Evolutionary conservation across 2,888 invertebrate genomes (phyloP).

Genomic region (Galerucella calmariensis): DNA sequence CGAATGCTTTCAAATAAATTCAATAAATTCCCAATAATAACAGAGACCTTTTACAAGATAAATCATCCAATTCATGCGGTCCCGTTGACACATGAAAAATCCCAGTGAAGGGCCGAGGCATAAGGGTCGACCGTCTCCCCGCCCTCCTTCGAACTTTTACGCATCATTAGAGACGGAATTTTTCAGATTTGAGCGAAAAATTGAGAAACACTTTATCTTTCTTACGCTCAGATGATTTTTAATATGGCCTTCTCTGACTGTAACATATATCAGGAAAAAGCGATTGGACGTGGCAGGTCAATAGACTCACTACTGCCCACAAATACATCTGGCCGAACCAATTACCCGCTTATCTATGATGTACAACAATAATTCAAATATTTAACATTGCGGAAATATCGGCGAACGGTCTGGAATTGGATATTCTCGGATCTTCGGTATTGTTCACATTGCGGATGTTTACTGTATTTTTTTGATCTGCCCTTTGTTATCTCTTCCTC

Average conservation of each 20-base stretch:
- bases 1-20: slow-evolving; percentile 14
- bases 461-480: slow-evolving; percentile 16
- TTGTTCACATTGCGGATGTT: slow-evolving; percentile 21
- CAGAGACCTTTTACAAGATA: slow-evolving; percentile 27
- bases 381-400: slow-evolving; percentile 45
- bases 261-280: slow-evolving; percentile 53
- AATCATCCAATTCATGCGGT: slow-evolving; percentile 29
- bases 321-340: slow-evolving; percentile 42
- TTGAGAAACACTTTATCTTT: slow-evolving; percentile 60
- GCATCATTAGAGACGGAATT: slow-evolving; percentile 54
- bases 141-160: slow-evolving; percentile 51
- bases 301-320: slow-evolving; percentile 39
- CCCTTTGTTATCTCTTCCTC: neutral
- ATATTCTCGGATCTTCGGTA: slow-evolving; percentile 30
- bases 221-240: slow-evolving; percentile 59
- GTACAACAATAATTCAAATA: slow-evolving; percentile 46
- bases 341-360: slow-evolving; percentile 46
- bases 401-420: slow-evolving; percentile 36
- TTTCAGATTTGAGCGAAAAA: slow-evolving; percentile 49
- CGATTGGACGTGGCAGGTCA: slow-evolving; percentile 38
- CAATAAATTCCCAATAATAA: slow-evolving; percentile 26
- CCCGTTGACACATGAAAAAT: slow-evolving; percentile 35
- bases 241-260: slow-evolving; percentile 55
- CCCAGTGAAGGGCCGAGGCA: slow-evolving; percentile 30
- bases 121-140: slow-evolving; percentile 14